Evolutionary conservation across 2,888 invertebrate genomes (phyloP), one percentile per base, ranked within the genome.

Genomic region (Caenorhabditis panamensis): DNA sequence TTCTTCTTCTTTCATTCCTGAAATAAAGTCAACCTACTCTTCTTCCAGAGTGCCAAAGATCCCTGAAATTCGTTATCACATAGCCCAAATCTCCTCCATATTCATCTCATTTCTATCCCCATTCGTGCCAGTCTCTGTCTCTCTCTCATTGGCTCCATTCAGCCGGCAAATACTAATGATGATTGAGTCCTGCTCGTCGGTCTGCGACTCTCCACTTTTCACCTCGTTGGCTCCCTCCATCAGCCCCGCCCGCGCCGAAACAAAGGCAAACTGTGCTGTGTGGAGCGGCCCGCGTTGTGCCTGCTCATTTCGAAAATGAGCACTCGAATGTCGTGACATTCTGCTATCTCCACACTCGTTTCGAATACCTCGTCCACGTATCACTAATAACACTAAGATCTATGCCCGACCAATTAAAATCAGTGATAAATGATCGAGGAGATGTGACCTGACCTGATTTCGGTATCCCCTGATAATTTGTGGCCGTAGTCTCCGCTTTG

Each of bases 261-360:
- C 75, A 66, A 62, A 59, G 41, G 51, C 64, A 66, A 64, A 62
- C 73, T 71, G 62, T 71, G 62, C 51, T 44, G 37, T 59, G 36
- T 59, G 26, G 59, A 59, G 41, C 59, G 41, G 41, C 11, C 22
- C 54, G 54, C 54, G 54, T 26, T 51, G 22, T 51, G 51, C 59
- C 61, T 61, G 61, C 61, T 61, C 61, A 61, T 63, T 63, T 63
- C 63, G 47, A 49, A 63, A 63, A 63, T 49, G 49, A 63, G 63
- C 63, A 63, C 63, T 63, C 63, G 20, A 63, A 63, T 66, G 66
- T 54, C 54, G 66, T 37, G 66, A 41, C 53, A 54, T 53, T 16
- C 37, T 36, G 22, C 24, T 13, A 3, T 26, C 9, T 47, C 11
- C 26, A 49, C 49, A 13, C 11, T 53, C 26, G 26, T 24, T 49